phyloP scores from a whole-genome alignment of 2,888 invertebrate species.

The Eupithecia inturbata region DNA sequence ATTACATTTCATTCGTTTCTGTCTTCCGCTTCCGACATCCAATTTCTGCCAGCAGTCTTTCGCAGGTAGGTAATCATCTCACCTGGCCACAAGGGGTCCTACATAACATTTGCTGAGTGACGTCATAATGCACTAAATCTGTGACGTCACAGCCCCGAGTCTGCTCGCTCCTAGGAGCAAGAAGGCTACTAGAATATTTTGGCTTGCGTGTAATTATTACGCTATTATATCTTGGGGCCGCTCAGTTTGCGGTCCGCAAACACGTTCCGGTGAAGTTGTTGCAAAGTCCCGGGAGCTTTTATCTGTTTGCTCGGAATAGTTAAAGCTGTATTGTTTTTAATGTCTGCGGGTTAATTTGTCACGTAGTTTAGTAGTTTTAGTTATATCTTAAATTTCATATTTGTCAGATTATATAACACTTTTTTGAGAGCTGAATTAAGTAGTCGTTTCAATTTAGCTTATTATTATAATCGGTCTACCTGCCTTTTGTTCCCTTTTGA shows the following conservation, averaged over 20 bases:
- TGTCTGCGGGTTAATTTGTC: neutral
- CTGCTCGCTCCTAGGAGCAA: neutral
- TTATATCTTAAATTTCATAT: neutral
- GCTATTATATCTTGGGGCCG: neutral
- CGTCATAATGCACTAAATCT: neutral
- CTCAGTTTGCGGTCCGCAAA: constrained; percentile 6
- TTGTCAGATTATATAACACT: no score
- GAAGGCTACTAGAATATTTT: no score
- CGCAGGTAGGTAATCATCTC: neutral
- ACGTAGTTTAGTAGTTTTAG: neutral
- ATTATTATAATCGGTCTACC: no score
- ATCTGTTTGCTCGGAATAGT: constrained; percentile 6
- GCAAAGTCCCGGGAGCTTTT: neutral
- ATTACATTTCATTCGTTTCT: no score
- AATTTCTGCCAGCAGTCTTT: no score
- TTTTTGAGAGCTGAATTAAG: no score
- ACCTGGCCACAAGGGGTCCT: neutral
- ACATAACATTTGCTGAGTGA: neutral
- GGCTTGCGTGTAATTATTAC: neutral
- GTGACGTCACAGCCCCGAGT: neutral
- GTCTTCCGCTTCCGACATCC: no score
- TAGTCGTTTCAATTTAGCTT: no score
- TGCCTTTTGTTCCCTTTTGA: no score
- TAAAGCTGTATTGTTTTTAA: neutral
- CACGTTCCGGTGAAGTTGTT: neutral